phyloP scores from a whole-genome alignment of 2,113 vertebrate species.

The Rattus norvegicus region GRCr8 NC_086022.1:31145501-31146000 shows the following conservation, averaged over 20 bases:
- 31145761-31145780: no score
- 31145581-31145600: neutral
- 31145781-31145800: neutral
- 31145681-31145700: neutral
- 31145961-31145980: neutral
- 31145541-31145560: neutral
- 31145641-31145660: neutral
- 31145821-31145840: neutral
- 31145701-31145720: neutral
- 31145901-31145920: neutral
- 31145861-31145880: neutral
- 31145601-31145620: neutral
- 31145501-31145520: neutral
- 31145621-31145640: neutral
- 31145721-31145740: neutral
- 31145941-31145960: neutral
- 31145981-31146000: neutral
- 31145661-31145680: neutral
- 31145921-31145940: neutral
- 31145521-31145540: neutral
- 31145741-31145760: neutral
- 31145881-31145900: neutral
- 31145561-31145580: conserved; percentile 24
- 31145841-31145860: neutral
- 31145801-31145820: neutral